Percentiles rank a stretch among this genome's conserved stretches.
Evolutionary conservation across 2,888 invertebrate genomes (phyloP).

Genomic region (Apomyelois bistriatella): DNA sequence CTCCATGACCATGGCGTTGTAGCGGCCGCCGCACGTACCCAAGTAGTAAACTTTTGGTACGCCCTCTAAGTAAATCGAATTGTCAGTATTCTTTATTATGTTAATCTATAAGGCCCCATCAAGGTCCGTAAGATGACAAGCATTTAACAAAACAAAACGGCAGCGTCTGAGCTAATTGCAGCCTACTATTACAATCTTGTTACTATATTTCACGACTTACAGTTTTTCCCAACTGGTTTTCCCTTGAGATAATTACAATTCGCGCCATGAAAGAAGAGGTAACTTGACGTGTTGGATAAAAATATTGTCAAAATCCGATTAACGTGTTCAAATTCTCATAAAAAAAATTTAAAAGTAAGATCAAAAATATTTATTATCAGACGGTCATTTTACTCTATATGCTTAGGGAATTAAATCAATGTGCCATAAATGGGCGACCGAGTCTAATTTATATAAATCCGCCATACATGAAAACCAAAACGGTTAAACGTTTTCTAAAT

Average conservation of each 20-base stretch:
- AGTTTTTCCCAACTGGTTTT: not conserved
- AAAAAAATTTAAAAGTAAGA: too few species aligned
- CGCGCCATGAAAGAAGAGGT: not conserved
- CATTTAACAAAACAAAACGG: slow-evolving; percentile 5
- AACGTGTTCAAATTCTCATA: too few species aligned
- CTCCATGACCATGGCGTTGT: slow-evolving; percentile 99
- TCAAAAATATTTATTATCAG: too few species aligned
- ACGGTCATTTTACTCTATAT: too few species aligned
- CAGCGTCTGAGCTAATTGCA: slow-evolving; percentile 3
- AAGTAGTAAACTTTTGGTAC: slow-evolving; percentile 99
- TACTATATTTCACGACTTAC: slow-evolving; percentile 5
- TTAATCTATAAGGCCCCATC: slow-evolving; percentile 7
- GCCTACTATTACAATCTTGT: not conserved
- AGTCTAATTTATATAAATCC: too few species aligned
- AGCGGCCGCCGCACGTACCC: slow-evolving; percentile 98
- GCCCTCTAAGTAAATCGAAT: slow-evolving; percentile 87
- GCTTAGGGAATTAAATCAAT: too few species aligned
- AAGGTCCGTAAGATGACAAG: slow-evolving; percentile 11
- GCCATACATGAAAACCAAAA: too few species aligned
- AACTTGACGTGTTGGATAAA: not conserved
- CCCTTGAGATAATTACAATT: not conserved
- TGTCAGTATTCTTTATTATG: slow-evolving; percentile 27
- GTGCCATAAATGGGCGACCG: too few species aligned
- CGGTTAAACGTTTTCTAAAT: too few species aligned
- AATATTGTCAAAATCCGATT: not conserved